Evolutionary conservation across 2,797 vertebrate genomes (phyloP).

Genomic region (Lacerta bilineata): DNA sequence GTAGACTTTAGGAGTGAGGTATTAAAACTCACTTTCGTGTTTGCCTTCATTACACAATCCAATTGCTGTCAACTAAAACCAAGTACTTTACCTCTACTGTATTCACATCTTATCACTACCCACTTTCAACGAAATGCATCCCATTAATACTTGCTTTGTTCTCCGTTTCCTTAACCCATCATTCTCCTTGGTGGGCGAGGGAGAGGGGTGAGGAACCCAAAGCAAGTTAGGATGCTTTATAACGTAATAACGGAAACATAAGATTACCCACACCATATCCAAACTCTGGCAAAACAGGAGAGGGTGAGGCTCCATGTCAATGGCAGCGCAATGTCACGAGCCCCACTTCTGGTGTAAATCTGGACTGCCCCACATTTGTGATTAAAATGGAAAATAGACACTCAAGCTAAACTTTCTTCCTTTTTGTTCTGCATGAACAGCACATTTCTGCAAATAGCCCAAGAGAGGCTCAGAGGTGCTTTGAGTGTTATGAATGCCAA

Average conservation of each 20-base stretch:
- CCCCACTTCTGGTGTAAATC: not conserved
- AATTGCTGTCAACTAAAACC: not conserved
- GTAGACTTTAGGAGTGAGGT: not conserved
- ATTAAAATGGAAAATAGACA: not conserved
- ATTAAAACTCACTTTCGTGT: not conserved
- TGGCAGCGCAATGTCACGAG: not conserved
- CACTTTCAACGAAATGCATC: not conserved
- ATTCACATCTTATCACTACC: not conserved
- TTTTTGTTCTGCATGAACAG: not conserved
- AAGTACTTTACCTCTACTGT: not conserved
- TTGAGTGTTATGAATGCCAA: not conserved
- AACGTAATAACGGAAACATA: not conserved
- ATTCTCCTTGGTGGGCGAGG: not conserved
- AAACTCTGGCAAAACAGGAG: not conserved
- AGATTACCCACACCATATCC: not conserved
- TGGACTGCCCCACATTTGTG: not conserved
- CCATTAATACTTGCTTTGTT: not conserved
- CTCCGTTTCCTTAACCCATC: not conserved
- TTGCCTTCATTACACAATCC: not conserved
- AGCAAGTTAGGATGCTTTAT: not conserved
- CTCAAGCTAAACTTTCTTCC: not conserved
- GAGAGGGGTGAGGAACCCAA: not conserved
- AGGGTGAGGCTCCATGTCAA: not conserved
- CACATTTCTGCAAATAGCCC: slow-evolving; percentile 11
- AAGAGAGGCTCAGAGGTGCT: not conserved